phyloP scores from a whole-genome alignment of 92 coral and sea anemone genomes.

The Epizoanthus illoricatus region DNA sequence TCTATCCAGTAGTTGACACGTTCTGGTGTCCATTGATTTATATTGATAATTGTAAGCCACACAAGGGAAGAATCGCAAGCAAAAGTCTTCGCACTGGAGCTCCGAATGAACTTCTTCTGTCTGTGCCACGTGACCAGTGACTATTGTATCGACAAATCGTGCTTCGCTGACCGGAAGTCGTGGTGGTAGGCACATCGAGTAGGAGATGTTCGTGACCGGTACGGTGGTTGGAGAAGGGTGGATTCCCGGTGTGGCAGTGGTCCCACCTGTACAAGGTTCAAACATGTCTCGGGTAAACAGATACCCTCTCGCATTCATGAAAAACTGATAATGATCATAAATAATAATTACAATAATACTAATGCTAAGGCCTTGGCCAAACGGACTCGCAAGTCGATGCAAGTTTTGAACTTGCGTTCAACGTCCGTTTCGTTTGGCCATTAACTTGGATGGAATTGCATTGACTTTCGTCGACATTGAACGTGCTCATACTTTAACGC shows the following conservation, averaged over 20 bases:
- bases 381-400: too few species aligned
- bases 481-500: too few species aligned
- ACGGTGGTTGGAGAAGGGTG: not conserved
- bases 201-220: not conserved
- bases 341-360: too few species aligned
- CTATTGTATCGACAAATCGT: constrained; percentile 30
- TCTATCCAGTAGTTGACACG: constrained; percentile 45
- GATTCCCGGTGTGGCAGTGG: not conserved
- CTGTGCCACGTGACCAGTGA: constrained; percentile 44
- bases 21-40: not conserved
- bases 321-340: too few species aligned
- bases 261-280: not conserved
- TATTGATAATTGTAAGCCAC: constrained; percentile 54
- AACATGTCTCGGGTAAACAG: not conserved
- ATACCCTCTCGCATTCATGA: too few species aligned
- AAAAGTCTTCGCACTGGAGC: constrained; percentile 51
- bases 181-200: not conserved
- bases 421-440: too few species aligned
- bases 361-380: too few species aligned
- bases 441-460: too few species aligned
- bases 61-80: constrained; percentile 48
- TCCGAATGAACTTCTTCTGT: constrained; percentile 50
- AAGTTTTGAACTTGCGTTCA: too few species aligned
- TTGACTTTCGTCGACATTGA: too few species aligned
- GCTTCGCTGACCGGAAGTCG: constrained; percentile 43